A percentile compares a stretch with the other conserved stretches of the same genome.
These are phyloP conservation scores for Mastomys natalensis DNA, from an alignment of 2,113 vertebrate species.

Conservation along the genomic window DNA sequence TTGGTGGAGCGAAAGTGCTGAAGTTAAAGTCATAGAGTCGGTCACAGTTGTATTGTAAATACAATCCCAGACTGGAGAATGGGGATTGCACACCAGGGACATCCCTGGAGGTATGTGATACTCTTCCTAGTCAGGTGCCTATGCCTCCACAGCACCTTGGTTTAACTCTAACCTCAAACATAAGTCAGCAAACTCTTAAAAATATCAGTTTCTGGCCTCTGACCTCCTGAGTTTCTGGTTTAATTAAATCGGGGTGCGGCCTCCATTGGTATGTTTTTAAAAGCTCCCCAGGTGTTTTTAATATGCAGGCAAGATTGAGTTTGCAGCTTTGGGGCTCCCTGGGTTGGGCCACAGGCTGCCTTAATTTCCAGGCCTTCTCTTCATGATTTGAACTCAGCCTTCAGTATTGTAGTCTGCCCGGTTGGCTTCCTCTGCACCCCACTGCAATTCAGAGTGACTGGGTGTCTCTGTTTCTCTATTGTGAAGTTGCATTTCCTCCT, in stretches of 20 bases:
- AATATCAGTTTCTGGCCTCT: not conserved
- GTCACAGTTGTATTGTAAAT: not conserved
- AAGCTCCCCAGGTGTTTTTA: conserved; percentile 50
- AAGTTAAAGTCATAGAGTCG: not conserved
- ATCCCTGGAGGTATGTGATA: not conserved
- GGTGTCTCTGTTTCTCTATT: not conserved
- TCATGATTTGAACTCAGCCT: not conserved
- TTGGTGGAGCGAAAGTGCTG: not conserved
- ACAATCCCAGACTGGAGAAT: accelerated
- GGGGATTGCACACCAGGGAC: not conserved
- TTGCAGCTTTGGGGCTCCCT: not conserved
- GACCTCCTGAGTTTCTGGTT: conserved; percentile 3
- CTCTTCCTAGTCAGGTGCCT: not conserved
- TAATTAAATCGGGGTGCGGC: not conserved
- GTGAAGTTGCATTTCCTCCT: not conserved
- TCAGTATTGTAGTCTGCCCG: not conserved
- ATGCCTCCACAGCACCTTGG: not conserved
- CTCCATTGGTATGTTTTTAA: not conserved
- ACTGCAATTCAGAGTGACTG: no score
- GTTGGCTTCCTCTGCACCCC: no score
- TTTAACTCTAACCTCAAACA: not conserved
- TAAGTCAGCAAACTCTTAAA: not conserved
- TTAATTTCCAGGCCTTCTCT: not conserved
- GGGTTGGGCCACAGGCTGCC: not conserved
- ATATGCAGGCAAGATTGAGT: not conserved